Base-by-base conservation (phyloP, 2,888 invertebrate species). In the Brachynemurus nebulosus region DNA sequence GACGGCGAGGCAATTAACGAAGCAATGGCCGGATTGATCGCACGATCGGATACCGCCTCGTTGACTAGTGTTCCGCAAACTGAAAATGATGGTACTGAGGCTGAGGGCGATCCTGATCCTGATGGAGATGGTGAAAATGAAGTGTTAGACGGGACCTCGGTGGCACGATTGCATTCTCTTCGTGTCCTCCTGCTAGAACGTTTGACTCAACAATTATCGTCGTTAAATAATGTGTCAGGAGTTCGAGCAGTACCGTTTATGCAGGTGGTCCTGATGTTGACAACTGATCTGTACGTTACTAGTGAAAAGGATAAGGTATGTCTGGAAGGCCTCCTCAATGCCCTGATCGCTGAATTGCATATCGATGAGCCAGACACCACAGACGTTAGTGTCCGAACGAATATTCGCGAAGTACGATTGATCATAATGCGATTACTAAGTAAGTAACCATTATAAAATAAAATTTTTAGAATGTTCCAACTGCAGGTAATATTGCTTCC, bases 261-360 rank as follows among this genome's bases (percentile, higher is more conserved):
- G 62, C 93, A 95, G 76, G 85, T 88, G 17, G 73, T 93, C 3
- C 70, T 92, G 8, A 90, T 92, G 83, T 66, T 93, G 42, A 88
- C 89, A 1, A 80, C 84, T 7, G 92, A 93, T 62, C 70, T 93
- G 19, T 91, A 92, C 62, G 83, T 85, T 0, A 81, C 80, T 54
- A 83, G 84, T 23, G 90, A 86, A 57, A 71, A 75, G 35, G 89
- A 93, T 61, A 76, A 80, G 53, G 70, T 74, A 0, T 83, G 86
- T 21, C 68, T 93, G 14, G 85, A 86, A 53, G 74, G 77, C 1
- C 67, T 93, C 4, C 70, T 93, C 1, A 71, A 74, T 12, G 74
- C 82, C 1, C 66, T 91, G 2, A 76, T 90, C 1, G 70, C 72
- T 2, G 82, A 84, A 57, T 64, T 86, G 33, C 76, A 80, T 55